phyloP scores from a whole-genome alignment of 2,113 vertebrate genomes.

The Labeo rohita region DNA sequence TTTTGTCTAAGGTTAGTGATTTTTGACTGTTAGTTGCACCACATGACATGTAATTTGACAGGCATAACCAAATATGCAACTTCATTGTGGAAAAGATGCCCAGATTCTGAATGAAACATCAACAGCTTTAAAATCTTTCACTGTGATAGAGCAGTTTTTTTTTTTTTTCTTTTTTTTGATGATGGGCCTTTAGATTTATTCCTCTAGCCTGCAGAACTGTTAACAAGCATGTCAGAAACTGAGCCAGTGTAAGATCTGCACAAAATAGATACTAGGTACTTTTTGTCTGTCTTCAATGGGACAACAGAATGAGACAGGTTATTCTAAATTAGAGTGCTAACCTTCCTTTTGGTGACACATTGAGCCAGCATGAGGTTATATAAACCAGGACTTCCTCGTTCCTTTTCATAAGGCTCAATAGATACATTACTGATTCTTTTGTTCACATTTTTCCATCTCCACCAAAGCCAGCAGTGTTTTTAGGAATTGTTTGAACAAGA shows the following conservation, averaged over 20 bases:
- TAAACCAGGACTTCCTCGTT: slow-evolving; percentile 5
- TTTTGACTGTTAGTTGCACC: not conserved
- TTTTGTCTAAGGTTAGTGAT: not conserved
- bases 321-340: not conserved
- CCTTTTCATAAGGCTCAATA: slow-evolving; percentile 4
- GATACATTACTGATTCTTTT: slow-evolving; percentile 19
- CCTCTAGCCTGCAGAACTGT: not conserved
- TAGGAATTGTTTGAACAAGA: slow-evolving; percentile 13
- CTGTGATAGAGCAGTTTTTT: not conserved
- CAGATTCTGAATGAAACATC: not conserved
- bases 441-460: slow-evolving; percentile 13
- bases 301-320: not conserved
- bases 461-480: slow-evolving; percentile 21
- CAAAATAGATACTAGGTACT: slow-evolving; percentile 3
- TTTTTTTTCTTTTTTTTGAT: not conserved
- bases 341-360: slow-evolving; percentile 24
- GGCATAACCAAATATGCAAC: not conserved
- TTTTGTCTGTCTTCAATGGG: not conserved
- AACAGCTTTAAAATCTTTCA: not conserved
- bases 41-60: not conserved
- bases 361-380: not conserved
- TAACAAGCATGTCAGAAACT: slow-evolving; percentile 1
- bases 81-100: not conserved
- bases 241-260: slow-evolving; percentile 26
- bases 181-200: not conserved